Evolutionary conservation across 2,797 vertebrate species (phyloP), one percentile per base, ranked within the genome.

Genomic region (Microtus agrestis): DNA sequence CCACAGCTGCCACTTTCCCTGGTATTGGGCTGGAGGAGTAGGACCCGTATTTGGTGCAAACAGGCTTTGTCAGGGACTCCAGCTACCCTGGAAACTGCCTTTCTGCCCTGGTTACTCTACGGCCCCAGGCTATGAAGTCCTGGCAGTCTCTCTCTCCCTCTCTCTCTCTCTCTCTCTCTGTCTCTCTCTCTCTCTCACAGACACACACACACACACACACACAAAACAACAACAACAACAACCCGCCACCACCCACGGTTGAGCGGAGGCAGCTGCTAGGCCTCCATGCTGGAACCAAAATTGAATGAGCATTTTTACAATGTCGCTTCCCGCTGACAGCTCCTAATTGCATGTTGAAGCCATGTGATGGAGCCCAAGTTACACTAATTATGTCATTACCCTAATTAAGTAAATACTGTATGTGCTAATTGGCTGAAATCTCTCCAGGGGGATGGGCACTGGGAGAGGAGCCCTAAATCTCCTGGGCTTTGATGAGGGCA

Each of bases 371-470:
- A 97, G 97, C 94, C 95, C 93, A 96, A 97, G 82, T 97, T 96
- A 97, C 96, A 95, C 97, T 97, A 97, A 98, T 98, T 98, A 97
- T 98, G 95, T 96, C 96, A 97, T 98, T 97, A 98, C 88, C 87
- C 96, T 98, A 98, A 98, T 98, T 96, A 98, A 98, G 95, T 97
- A 98, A 97, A 97, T 96, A 97, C 93, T 92, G 92, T 92, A 95
- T 65, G 89, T 96, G 96, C 91, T 97, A 98, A 97, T 97, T 97
- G 96, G 91, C 96, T 96, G 93, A 95, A 95, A 95, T 93, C 91
- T 90, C 94, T 97, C 88, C 12, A 6, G 40, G 89, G 90, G 93
- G 93, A 87, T 86, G 80, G 93, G 93, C 59, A n/a, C 29, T 14
- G 63, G 77, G 48, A 67, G 40, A 88, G 40, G 63, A 93, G 19